Evolutionary conservation across 1,140 invertebrate species (phyloP), one percentile per base, ranked within the genome.

Genomic region (Drosophila rufa): DNA sequence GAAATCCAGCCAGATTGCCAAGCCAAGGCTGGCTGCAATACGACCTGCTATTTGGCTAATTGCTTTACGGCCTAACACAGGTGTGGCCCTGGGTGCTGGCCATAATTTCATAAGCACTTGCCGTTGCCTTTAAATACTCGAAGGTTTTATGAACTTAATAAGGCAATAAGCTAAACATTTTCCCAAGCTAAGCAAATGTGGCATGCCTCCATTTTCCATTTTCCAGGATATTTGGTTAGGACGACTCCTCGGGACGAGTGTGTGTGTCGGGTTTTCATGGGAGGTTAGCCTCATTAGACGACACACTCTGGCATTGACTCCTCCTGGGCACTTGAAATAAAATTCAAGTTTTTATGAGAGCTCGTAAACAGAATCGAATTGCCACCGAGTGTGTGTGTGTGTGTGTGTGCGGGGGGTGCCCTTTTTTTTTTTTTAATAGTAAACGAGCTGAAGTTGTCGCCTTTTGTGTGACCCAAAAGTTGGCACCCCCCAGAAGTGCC

Each of bases 351-450:
- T 86, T 84, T 91, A 91, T 91, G 82, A 43, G 59, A 70, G 83
- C 82, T 86, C 91, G 79, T 92, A 92, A 92, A 92, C 68, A 79
- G 79, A 85, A 91, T 91, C 81, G 70, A 84, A 89, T 81, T 84
- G 79, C 69, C 50, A 69, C 36, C 14, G 19, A 38, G 51, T 38
- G 17, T 33, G 40, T 11, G 40, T 11, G 27, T 36, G 56, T 46
- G 57, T 45, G 40, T 48, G 45, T 42, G 30, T 3, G 30, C 55
- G 15, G 11, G 38, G 56, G n/a, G 40, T 50, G 36, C 61, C 55
- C 51, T 66, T 75, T 85, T 84, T 51, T 65, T 65, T 75, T 87
- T 84, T 85, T 84, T 82, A 91, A 91, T 91, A 89, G 89, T 89
- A 85, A 91, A 91, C 89, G 83, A 91, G 83, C 77, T 80, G 74